Base-by-base conservation (phyloP, 1,140 invertebrate genomes). In the Lycorma delicatula region DNA sequence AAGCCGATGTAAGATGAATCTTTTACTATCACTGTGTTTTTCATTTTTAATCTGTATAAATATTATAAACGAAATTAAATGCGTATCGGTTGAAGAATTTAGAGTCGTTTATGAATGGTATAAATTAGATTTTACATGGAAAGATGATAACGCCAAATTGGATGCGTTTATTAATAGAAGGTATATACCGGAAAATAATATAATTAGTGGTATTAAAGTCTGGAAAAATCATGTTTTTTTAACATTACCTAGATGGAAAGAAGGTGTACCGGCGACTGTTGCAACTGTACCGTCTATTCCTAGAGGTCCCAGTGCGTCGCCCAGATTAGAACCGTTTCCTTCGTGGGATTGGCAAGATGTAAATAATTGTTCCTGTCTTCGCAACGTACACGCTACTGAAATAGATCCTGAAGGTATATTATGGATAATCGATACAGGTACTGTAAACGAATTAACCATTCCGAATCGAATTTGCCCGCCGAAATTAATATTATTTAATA, bases 341-440 rank as follows among this genome's bases (percentile, higher is more conserved):
- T 79, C 70, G 56, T 87, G 84, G 84, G 71, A 71, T 0, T 78
- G 79, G 71, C 85, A 87, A 66, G 70, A 72, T 5, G 51, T 82
- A 12, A 79, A 76, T 0, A 69, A 78, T 61, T 87, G 85, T 68
- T 67, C 63, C 1, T 77, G 80, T 1, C 74, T 87, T 22, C 84
- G 87, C 63, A 81, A 80, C 57, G 83, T 86, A 3, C 82, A 85
- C 66, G 81, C 79, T 60, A 75, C 86, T 64, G 84, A 86, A 67
- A 81, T 86, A 20, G 84, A 86, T 62, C 75, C 75, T 0, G 71
- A 74, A 22, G 84, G 82, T 2, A 70, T 82, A 0, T 81, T 87
- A 80, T 87, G 84, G 84, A 77, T 85, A 1, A 63, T 86, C 36
- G 85, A 87, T 63, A 79, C 80, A 13, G 83, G 83, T 0, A 72